phyloP scores from a whole-genome alignment of 2,797 vertebrate genomes.

The Pogoniulus pusillus region DNA sequence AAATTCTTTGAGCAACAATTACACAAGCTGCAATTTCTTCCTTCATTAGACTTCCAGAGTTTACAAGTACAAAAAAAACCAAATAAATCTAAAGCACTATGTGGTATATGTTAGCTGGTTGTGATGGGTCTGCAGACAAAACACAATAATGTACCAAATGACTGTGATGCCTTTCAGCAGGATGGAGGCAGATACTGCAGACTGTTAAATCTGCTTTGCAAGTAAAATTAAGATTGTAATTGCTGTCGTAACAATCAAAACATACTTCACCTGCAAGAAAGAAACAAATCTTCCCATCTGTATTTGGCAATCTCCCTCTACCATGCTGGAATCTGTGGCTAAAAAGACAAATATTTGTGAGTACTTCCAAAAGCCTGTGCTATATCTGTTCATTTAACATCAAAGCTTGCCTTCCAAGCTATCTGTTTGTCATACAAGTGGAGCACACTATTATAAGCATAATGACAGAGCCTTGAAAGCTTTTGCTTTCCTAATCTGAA shows the following conservation, averaged over 20 bases:
- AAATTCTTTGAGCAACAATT: background rate
- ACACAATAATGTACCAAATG: background rate
- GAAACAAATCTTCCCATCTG: conserved; percentile 98
- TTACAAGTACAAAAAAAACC: background rate
- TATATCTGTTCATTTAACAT: background rate
- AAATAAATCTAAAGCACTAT: background rate
- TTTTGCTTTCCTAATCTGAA: background rate
- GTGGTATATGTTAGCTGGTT: background rate
- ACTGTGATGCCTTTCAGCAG: background rate
- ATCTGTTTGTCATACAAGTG: background rate
- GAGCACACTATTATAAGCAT: background rate
- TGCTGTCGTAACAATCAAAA: background rate
- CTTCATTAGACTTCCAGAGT: background rate
- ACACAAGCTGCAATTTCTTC: background rate
- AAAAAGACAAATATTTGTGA: conserved; percentile 56
- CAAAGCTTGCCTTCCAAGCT: background rate
- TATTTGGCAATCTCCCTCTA: conserved; percentile 95
- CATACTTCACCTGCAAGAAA: conserved; percentile 89
- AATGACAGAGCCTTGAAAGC: background rate
- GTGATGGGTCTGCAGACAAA: background rate
- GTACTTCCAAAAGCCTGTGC: background rate
- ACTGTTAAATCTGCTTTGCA: background rate
- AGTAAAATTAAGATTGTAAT: background rate
- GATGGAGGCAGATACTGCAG: background rate
- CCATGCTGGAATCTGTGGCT: conserved; percentile 90